Conservation (phyloP, 1,140 invertebrate genomes). For the Scaptomyza montana region DNA sequence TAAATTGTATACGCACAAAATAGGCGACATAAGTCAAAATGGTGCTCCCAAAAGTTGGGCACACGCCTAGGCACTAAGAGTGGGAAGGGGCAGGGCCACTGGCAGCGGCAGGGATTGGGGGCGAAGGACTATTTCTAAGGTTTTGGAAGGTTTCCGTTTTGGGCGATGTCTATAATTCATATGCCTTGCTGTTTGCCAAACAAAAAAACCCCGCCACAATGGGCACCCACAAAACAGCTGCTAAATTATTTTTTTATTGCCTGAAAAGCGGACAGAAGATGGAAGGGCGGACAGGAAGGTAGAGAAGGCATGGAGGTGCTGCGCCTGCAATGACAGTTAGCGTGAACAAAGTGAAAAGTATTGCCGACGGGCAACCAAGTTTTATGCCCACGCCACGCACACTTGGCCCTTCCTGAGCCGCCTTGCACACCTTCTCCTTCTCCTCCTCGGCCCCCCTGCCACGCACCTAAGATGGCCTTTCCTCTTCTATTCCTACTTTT, state of each 20-base stretch:
- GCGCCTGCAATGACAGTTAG: slow-evolving; percentile 68
- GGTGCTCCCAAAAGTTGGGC: background rate
- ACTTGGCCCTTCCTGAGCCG: background rate
- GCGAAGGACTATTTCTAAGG: background rate
- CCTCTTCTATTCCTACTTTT: no score
- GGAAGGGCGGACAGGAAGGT: no score
- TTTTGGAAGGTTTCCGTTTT: no score
- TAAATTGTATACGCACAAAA: slow-evolving; percentile 45
- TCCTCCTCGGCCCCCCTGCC: background rate
- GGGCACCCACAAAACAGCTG: slow-evolving; percentile 41
- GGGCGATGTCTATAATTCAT: slow-evolving; percentile 49
- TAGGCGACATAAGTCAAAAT: slow-evolving; percentile 50
- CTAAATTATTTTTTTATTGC: slow-evolving; percentile 81
- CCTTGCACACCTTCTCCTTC: no score
- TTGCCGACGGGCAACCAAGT: slow-evolving; percentile 68
- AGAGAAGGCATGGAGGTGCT: background rate
- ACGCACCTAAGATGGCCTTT: no score
- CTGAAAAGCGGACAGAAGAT: slow-evolving; percentile 27
- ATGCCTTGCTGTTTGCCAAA: slow-evolving; percentile 15
- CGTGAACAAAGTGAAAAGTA: slow-evolving; percentile 79
- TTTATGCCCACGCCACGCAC: slow-evolving; percentile 37
- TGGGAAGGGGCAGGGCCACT: no score
- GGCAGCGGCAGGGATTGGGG: background rate
- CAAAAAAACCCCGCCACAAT: background rate
- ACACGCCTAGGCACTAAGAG: background rate